A percentile compares a stretch with the other conserved stretches of the same genome.
Evolutionary conservation across 1,140 invertebrate species (phyloP).

Genomic region (Lepidurus packardi): DNA sequence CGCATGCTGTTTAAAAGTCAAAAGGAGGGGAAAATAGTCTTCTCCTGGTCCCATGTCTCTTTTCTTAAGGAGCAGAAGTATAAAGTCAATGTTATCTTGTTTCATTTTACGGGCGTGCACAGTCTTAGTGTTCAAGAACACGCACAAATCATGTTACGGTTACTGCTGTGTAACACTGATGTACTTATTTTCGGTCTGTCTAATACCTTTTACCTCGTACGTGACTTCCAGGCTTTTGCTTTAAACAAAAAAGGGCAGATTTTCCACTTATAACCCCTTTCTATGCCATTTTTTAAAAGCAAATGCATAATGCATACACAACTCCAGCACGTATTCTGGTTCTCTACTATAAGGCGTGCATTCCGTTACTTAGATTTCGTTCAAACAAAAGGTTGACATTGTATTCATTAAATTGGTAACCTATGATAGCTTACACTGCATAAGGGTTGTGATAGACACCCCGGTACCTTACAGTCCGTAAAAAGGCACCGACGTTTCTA

Average conservation of each 20-base stretch:
- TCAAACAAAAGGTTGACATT: no score
- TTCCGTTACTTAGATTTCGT: no score
- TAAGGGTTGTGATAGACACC: no score
- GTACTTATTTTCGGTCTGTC: neutral
- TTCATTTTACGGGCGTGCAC: slow-evolving; percentile 2
- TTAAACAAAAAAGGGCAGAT: neutral
- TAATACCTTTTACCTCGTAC: neutral
- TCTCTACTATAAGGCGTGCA: no score
- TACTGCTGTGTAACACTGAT: neutral
- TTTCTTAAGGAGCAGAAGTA: neutral
- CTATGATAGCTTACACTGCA: no score
- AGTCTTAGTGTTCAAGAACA: neutral
- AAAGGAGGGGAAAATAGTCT: neutral
- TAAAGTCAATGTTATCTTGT: neutral
- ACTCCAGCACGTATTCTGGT: no score
- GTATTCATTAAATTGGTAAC: no score
- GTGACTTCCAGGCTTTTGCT: neutral
- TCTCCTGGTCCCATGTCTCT: neutral
- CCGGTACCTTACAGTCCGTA: no score
- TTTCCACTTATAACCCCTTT: no score
- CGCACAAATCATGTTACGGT: neutral
- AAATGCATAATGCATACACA: no score
- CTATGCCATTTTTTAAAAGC: no score
- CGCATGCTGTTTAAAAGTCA: neutral
- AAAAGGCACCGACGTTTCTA: no score